These are phyloP conservation scores for Mycetomoellerius zeteki DNA, from an alignment of 1,140 invertebrate species.

Conservation along the genomic window DNA sequence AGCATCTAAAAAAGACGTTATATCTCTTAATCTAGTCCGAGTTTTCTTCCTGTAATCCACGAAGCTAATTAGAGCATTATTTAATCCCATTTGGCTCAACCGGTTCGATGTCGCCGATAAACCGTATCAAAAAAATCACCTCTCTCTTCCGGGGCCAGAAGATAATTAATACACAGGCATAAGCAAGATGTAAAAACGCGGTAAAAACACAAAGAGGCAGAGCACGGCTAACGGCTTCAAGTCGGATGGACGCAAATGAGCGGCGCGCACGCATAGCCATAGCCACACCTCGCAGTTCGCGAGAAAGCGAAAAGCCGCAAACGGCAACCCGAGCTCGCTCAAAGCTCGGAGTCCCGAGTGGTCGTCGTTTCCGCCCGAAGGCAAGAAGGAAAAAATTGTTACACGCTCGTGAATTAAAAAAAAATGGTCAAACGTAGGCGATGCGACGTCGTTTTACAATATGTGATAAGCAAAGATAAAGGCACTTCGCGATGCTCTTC, in stretches of 20 bases:
- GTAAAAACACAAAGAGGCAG: conserved; percentile 54
- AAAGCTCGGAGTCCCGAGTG: conserved; percentile 32
- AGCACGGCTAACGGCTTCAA: conserved; percentile 56
- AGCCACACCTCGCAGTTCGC: conserved; percentile 60
- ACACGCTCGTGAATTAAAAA: background rate
- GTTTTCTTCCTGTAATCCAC: background rate
- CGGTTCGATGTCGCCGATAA: conserved; percentile 53
- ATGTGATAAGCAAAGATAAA: conserved; percentile 51
- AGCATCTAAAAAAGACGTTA: background rate
- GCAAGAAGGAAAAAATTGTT: conserved; percentile 30
- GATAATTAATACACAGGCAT: conserved; percentile 54
- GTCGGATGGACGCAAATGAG: conserved; percentile 65
- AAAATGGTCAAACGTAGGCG: conserved; percentile 49
- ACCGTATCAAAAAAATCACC: conserved; percentile 34
- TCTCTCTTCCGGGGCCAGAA: conserved; percentile 15
- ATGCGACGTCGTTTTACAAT: conserved; percentile 24
- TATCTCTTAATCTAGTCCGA: conserved; percentile 13
- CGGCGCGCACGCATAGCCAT: conserved; percentile 60
- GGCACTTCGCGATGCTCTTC: background rate
- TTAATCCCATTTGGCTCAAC: conserved; percentile 55
- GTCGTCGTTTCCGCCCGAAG: background rate
- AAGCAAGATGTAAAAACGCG: conserved; percentile 51
- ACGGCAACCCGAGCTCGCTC: conserved; percentile 45
- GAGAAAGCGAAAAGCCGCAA: conserved; percentile 62
- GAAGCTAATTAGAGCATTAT: conserved; percentile 31